Base-by-base conservation (phyloP, 2,113 vertebrate species). In the Recurvirostra avosetta region DNA sequence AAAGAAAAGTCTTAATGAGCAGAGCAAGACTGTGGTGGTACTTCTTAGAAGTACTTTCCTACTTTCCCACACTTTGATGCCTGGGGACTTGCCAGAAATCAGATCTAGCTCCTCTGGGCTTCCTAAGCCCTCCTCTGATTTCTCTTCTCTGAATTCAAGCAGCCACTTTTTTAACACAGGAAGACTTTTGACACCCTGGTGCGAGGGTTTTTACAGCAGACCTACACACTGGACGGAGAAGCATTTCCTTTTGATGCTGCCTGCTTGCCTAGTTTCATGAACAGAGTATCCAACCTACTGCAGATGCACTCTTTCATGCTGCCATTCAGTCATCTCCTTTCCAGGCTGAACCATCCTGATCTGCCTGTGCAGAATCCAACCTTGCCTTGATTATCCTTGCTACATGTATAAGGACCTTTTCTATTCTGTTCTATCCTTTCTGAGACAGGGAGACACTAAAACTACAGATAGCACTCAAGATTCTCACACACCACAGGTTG, bases 401-500 rank as follows among this genome's bases (percentile, higher is more conserved):
- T 50, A 34, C 13, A 4, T 0, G 0, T 61, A 5, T 3, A 73
- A 16, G 38, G 15, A 30, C 8, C 1, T 66, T 67, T 65, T 12
- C 5, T 40, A 7, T 30, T 23, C 45, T 58, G 5, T 40, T 65
- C 2, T 3, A 16, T 40, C 5, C 21, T 38, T 72, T 26, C n/a
- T 76, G 52, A 80, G 43, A 19, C 6, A 71, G 32, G 34, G 47
- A 66, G 41, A 45, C 15, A 6, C 14, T 53, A 49, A 53, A 86
- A 36, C 29, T 19, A 17, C 15, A 74, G 30, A 9, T 1, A 43
- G 1, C 27, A 26, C 43, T 88, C 52, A 43, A 90, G 52, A 67
- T 22, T 53, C 19, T n/a, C 0, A 0, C 38, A 18, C 4, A 6
- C 2, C 7, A 17, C 12, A 49, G 26, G 9, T 1, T 1, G 38